Base-by-base conservation (phyloP, 2,888 invertebrate genomes). In the Torymus auratus region DNA sequence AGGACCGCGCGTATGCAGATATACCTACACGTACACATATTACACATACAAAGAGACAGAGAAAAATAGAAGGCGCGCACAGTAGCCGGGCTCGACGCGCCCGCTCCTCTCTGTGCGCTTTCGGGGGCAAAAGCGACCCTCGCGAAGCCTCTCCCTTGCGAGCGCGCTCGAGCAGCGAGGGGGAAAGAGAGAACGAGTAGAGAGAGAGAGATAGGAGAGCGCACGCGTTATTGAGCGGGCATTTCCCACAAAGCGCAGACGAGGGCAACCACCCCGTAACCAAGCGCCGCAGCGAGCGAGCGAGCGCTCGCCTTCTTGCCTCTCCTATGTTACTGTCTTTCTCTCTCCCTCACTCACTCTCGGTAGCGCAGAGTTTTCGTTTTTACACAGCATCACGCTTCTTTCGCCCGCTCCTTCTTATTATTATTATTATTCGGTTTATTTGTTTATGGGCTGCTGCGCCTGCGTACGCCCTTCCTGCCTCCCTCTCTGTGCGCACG, bases 201-300 rank as follows among this genome's bases (percentile, higher is more conserved):
- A 70, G 84, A 83, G 84, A 84, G 80, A 79, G 78, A 81, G 80
- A 86, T 78, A 82, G 81, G 82, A 83, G 88, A 86, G 85, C 85
- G 86, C 88, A 89, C 88, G 78, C 89, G 90, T 90, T 90, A 90
- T 90, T 89, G 90, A 90, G 89, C 90, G 90, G 88, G 88, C 86
- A 89, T 89, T 89, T 89, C 88, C 89, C 89, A 89, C 89, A 90
- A 90, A 82, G 89, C 89, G 89, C 90, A 89, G 89, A 89, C 89
- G 89, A 89, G 90, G 89, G 89, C 89, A 90, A 89, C 90, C 89
- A 90, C 90, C 90, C 89, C 89, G 88, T 87, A 86, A 83, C 83
- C 83, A 84, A 84, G 85, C 86, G 85, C 83, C 86, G 86, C 86
- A 86, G 84, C 86, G 83, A 28, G 28, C 28, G 28, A 28, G 28